Evolutionary conservation across 2,888 invertebrate species (phyloP), one percentile per base, ranked within the genome.

Genomic region (Monoplex corrugatus): DNA sequence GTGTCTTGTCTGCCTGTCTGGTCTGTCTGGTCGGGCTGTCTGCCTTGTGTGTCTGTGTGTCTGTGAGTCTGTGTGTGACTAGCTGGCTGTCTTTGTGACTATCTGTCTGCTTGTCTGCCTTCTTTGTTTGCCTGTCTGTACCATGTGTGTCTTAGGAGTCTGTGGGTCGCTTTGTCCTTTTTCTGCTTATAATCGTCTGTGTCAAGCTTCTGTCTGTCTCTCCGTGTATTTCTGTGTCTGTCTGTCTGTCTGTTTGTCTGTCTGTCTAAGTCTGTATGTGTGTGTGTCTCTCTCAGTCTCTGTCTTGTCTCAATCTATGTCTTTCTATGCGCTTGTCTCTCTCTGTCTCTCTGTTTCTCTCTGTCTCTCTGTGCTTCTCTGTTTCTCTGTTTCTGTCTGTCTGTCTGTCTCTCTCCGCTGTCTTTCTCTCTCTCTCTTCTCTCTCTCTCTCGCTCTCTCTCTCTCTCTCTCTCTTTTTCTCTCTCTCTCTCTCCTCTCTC

Each of bases 261-360:
- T 68, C 72, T 72, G 72, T 72, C 35, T n/a, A n/a, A 35, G 35
- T 38, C 35, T 72, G 8, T 72, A 13, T 19, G 6, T 72, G 8
- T 72, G 45, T 87, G 38, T 40, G 13, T 40, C 40, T 80, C 5
- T 80, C 43, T 80, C 19, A 40, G 40, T 80, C 40, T 80, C 38
- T 75, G 75, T 72, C n/a, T n/a, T 75, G 75, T 72, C n/a, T n/a
- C n/a, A 1, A 28, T 72, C n/a, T 50, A 8, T 50, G n/a, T 72
- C n/a, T 68, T 13, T 28, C 68, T 28, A n/a, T 68, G 3, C n/a
- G 13, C n/a, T n/a, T 28, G 13, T 28, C 28, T 28, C 5, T 43
- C 80, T 87, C n/a, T 75, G 44, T 87, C 43, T 87, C 87, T 75
- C 16, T 87, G 75, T 87, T 28, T 87, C 75, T 75, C 2, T 87